Conservation (phyloP, 92 coral and sea anemone species). For the Plumapathes pennacea region DNA sequence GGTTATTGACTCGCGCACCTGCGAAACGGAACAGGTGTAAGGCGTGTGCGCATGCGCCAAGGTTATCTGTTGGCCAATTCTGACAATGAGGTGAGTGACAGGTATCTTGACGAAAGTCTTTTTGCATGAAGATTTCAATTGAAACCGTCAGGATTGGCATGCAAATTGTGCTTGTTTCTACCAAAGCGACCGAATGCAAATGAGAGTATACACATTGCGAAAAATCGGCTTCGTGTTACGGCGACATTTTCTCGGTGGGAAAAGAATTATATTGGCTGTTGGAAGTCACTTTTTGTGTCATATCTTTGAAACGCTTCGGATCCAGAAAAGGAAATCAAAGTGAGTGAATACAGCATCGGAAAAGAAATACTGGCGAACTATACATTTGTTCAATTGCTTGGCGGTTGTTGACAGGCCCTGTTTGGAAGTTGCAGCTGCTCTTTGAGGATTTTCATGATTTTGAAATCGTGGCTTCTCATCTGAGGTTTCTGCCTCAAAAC, state of each 20-base stretch:
- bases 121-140: slow-evolving; percentile 77
- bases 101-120: slow-evolving; percentile 40
- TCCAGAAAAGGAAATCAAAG: no score
- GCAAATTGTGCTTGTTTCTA: slow-evolving; percentile 55
- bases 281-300: no score
- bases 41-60: slow-evolving; percentile 59
- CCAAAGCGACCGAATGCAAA: slow-evolving; percentile 58
- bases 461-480: slow-evolving; percentile 5
- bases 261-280: no score
- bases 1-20: slow-evolving; percentile 54
- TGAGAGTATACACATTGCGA: slow-evolving; percentile 52
- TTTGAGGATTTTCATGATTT: slow-evolving; percentile 9
- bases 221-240: slow-evolving; percentile 37
- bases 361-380: slow-evolving; percentile 4
- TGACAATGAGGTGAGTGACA: slow-evolving; percentile 81
- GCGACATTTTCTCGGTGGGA: slow-evolving; percentile 11
- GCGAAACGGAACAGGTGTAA: slow-evolving; percentile 60
- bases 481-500: slow-evolving; percentile 26
- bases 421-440: slow-evolving; percentile 24
- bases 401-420: slow-evolving; percentile 27
- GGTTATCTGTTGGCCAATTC: no score
- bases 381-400: slow-evolving; percentile 49
- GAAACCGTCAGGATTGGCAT: slow-evolving; percentile 68
- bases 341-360: no score
- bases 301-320: no score